These are phyloP conservation scores for Limenitis camilla DNA, from an alignment of 2,888 invertebrate species.

Conservation along the genomic window DNA sequence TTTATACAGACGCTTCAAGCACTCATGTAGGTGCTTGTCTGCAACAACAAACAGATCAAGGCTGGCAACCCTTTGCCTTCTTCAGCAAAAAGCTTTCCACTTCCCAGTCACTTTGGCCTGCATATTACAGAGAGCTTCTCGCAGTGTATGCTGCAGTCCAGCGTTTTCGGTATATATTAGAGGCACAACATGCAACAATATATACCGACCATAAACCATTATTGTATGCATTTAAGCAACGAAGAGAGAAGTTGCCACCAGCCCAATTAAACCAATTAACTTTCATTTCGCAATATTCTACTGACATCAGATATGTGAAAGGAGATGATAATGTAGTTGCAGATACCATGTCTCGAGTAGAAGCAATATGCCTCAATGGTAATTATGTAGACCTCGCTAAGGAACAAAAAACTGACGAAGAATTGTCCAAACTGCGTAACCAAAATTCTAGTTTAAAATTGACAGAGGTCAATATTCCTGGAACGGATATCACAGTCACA, in stretches of 20 bases:
- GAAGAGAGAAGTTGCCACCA: constrained; percentile 25
- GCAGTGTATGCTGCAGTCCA: constrained; percentile 23
- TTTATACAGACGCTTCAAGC: constrained; percentile 8
- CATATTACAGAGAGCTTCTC: constrained; percentile 24
- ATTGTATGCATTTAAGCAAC: constrained; percentile 19
- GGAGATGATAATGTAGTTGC: constrained; percentile 28
- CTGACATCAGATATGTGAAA: constrained; percentile 24
- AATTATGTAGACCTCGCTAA: constrained; percentile 15
- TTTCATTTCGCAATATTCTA: constrained; percentile 29
- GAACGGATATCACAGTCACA: constrained; percentile 8
- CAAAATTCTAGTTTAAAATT: constrained; percentile 15
- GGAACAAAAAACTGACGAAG: constrained; percentile 17
- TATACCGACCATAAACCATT: constrained; percentile 27
- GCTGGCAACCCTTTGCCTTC: constrained; percentile 24
- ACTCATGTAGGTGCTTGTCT: constrained; percentile 17
- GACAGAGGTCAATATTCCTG: constrained; percentile 12
- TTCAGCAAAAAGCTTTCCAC: constrained; percentile 19
- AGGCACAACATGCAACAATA: constrained; percentile 16
- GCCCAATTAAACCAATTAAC: constrained; percentile 24
- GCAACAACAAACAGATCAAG: constrained; percentile 9
- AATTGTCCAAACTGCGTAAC: constrained; percentile 1
- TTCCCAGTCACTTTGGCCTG: constrained; percentile 17
- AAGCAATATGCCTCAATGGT: constrained; percentile 15
- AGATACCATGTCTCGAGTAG: constrained; percentile 28
- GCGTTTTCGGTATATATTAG: constrained; percentile 26